These are phyloP conservation scores for Laterallus jamaicensis DNA, from an alignment of 2,113 vertebrate genomes.

Conservation along the genomic window DNA sequence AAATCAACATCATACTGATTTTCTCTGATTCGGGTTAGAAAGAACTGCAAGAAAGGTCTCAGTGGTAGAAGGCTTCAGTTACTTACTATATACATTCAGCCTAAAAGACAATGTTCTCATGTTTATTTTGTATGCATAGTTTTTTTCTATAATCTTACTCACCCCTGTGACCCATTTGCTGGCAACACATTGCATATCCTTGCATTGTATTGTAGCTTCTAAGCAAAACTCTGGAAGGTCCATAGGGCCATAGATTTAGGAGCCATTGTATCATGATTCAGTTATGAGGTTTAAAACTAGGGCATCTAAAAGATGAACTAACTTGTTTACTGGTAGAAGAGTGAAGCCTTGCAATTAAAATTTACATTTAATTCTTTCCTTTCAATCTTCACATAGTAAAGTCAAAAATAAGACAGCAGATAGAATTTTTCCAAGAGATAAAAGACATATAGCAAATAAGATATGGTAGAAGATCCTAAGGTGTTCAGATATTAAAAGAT, in stretches of 20 bases:
- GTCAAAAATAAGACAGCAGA: neutral
- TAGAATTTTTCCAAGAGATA: neutral
- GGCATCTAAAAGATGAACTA: neutral
- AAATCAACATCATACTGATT: neutral
- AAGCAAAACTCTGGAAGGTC: neutral
- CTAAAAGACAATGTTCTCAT: neutral
- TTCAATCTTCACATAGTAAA: neutral
- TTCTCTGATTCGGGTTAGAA: neutral
- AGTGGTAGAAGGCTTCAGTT: neutral
- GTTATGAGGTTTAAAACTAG: neutral
- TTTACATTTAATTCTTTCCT: neutral
- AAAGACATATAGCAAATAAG: neutral
- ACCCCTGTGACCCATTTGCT: neutral
- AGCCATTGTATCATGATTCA: neutral
- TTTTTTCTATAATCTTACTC: neutral
- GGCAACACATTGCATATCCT: neutral
- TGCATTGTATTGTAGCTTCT: neutral
- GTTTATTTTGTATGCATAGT: neutral
- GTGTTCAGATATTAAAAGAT: neutral
- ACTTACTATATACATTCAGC: neutral
- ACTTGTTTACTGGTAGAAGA: neutral
- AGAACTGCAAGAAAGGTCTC: neutral
- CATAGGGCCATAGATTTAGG: neutral
- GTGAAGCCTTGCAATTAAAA: neutral
- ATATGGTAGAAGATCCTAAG: neutral